Evolutionary conservation across 2,888 invertebrate species (phyloP), one percentile per base, ranked within the genome.

Genomic region (Drosophila melanosoma): DNA sequence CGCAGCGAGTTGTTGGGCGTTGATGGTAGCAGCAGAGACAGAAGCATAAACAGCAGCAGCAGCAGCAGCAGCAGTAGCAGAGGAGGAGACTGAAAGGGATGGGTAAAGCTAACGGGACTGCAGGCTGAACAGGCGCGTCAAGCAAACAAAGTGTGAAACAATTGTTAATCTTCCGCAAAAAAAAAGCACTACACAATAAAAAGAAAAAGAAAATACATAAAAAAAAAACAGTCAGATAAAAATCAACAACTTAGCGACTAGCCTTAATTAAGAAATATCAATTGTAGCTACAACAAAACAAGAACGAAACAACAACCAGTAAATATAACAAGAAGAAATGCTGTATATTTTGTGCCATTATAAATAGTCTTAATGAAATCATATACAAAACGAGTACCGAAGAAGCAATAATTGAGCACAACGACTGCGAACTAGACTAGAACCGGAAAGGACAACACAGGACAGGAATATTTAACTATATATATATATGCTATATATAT

Each of bases 301-400:
- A 73, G 53, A 45, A 23, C 1, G 20, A 20, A 63, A 48, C 42
- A 17, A 42, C 54, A 69, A 71, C 20, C 67, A 82, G 64, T 69
- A 65, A 67, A 72, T 48, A 63, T 54, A 59, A 78, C 65, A 71
- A 26, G 36, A 59, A 42, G 40, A 63, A 65, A 49, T 75, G 87
- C 87, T 87, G 87, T 87, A 87, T 84, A 88, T 87, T 87, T 87
- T 88, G 87, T 87, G 87, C 87, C 89, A 87, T 87, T 87, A 87
- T 54, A 61, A 82, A 79, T 86, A 87, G 86, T 85, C 72, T 78
- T 66, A 61, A 56, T 38, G 58, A 63, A 61, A 42, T 49, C 26
- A 59, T 40, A 49, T 32, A 53, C 12, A 58, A 69, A 45, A 65
- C 70, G 60, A 79, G 79, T 76, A 87, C 79, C 82, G 82, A 69